Base-by-base conservation (phyloP, 2,888 invertebrate genomes). In the Drosophila meridionalis region DNA sequence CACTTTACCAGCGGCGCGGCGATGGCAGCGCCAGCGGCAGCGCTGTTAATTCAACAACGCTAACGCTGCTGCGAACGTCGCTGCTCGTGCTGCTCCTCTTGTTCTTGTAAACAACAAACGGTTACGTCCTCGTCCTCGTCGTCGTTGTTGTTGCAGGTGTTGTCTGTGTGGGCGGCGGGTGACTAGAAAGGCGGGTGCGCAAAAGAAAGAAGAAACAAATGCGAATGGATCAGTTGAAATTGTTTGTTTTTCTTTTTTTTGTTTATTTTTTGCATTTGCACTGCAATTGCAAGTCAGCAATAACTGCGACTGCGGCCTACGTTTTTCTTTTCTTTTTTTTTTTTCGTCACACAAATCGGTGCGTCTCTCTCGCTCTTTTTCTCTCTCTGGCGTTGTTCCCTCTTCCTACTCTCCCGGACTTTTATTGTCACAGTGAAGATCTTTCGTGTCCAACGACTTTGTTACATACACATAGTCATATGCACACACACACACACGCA, bases 1-100 rank as follows among this genome's bases (percentile, higher is more conserved):
- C 91, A 91, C 91, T 91, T 91, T 90, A 84, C 76, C 81, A 80
- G 69, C 68, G 63, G 63, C 72, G 76, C 76, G 56, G 12, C 57
- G 38, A 32, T 14, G 42, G 74, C 77, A 64, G 69, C 50, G 52
- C 63, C 69, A 56, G 61, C 69, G 61, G 61, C 67, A 67, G 61
- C 62, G 60, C 76, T 72, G 58, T 58, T 65, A 61, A 65, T 57
- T 42, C 58, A 59, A 48, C 48, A 60, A 73, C 32, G 52, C 63
- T 48, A 47, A 55, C 59, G 59, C 63, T 56, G 56, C 52, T 30
- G 56, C 52, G 30, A 61, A 70, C 74, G 42, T 42, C 48, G 43
- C 42, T 55, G 28, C 59, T 34, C 12, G 26, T 52, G 7, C 32
- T 30, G 64, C 62, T 69, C 47, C 62, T 69, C 47, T 63, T 70